Percentiles rank a stretch among this genome's conserved stretches.
These are phyloP conservation scores for Dolichallabes microphthalmus DNA, from an alignment of 2,113 vertebrate species.

Conservation along the genomic window DNA sequence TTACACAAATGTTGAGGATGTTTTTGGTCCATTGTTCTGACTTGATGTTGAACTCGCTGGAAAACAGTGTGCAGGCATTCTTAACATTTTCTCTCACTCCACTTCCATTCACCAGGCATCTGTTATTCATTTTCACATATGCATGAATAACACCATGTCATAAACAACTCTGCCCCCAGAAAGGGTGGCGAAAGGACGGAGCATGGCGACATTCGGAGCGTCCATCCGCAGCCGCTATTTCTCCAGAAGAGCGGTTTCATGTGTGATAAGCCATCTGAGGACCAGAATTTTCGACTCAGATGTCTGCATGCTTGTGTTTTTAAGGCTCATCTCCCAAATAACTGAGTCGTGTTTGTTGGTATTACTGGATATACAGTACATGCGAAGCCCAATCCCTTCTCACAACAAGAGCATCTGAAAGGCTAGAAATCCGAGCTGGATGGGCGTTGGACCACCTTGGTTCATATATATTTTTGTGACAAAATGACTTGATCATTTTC, in stretches of 20 bases:
- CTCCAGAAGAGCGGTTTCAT: not conserved
- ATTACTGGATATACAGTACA: constrained; percentile 27
- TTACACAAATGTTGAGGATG: not conserved
- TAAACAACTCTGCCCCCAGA: constrained; percentile 5
- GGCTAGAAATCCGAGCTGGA: constrained; percentile 38
- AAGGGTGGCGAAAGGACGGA: not conserved
- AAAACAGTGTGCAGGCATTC: constrained; percentile 38
- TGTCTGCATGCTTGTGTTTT: constrained; percentile 42
- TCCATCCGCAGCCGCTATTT: not conserved
- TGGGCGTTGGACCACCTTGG: constrained; percentile 49
- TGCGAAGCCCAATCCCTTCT: constrained; percentile 31
- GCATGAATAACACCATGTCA: constrained; percentile 24
- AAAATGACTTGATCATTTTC: not conserved
- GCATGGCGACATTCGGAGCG: not conserved
- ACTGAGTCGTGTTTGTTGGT: constrained; percentile 40
- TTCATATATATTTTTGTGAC: not conserved
- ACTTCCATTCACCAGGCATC: constrained; percentile 24
- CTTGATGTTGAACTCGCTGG: not conserved
- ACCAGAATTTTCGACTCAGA: constrained; percentile 6
- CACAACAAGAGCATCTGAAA: constrained; percentile 37
- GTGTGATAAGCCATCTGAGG: constrained; percentile 12
- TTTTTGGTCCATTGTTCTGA: constrained; percentile 16
- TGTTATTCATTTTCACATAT: constrained; percentile 38
- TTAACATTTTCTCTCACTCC: constrained; percentile 26
- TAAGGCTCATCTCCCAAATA: constrained; percentile 32